phyloP scores from a whole-genome alignment of 2,113 vertebrate species.

The Nipponia nippon region DNA sequence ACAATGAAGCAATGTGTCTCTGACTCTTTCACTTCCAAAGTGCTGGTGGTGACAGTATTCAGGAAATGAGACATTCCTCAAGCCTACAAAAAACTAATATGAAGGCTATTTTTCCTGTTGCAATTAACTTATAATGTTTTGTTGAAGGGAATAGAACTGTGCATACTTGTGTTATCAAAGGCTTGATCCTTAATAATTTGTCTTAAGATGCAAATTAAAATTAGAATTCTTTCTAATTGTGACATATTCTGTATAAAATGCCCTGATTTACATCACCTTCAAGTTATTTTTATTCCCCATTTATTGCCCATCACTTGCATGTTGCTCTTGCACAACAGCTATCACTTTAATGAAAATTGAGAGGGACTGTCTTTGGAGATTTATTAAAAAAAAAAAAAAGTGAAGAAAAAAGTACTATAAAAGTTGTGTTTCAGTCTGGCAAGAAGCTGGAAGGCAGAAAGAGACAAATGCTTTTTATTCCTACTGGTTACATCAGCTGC shows the following conservation, averaged over 20 bases:
- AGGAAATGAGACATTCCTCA: background rate
- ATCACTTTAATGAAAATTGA: background rate
- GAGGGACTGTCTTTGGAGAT: background rate
- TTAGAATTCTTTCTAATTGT: background rate
- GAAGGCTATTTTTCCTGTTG: background rate
- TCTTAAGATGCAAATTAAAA: background rate
- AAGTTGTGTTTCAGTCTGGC: background rate
- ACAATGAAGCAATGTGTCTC: background rate
- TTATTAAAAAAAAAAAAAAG: background rate
- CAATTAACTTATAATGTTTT: background rate
- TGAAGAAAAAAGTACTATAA: background rate
- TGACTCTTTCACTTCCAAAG: background rate
- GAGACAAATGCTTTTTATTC: background rate
- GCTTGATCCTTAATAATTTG: background rate
- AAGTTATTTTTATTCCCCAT: background rate
- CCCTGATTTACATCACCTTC: background rate
- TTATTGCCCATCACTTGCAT: background rate
- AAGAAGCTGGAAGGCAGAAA: background rate
- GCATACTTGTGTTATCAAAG: background rate
- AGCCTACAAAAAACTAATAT: background rate
- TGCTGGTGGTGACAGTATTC: background rate
- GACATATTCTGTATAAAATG: background rate
- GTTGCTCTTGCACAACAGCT: background rate
- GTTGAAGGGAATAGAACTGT: background rate
- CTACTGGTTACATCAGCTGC: background rate